These are phyloP conservation scores for Manacus vitellinus DNA, from an alignment of 2,113 vertebrate species.

Conservation along the genomic window DNA sequence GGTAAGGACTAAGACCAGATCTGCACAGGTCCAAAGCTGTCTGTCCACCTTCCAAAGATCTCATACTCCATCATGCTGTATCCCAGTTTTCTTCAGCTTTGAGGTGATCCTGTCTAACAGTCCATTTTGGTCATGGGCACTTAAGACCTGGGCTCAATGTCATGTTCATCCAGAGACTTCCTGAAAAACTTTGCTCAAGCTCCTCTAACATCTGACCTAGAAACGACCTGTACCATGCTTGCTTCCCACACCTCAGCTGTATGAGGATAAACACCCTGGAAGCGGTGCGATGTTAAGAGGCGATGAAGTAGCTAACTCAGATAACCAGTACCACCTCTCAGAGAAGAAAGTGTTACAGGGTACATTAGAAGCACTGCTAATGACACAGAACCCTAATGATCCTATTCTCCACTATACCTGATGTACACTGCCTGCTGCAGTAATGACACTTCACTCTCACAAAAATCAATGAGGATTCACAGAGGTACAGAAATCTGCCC, in stretches of 20 bases:
- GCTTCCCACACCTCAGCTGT: neutral
- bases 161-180: neutral
- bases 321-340: neutral
- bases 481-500: neutral
- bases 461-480: neutral
- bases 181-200: neutral
- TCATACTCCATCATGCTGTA: neutral
- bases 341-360: neutral
- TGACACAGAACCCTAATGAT: neutral
- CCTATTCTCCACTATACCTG: neutral
- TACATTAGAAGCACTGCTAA: neutral
- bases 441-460: neutral
- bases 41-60: neutral
- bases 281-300: neutral
- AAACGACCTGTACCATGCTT: fast-evolving
- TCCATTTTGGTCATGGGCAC: neutral
- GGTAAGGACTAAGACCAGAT: neutral
- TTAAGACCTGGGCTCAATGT: neutral
- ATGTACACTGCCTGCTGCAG: neutral
- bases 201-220: neutral
- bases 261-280: neutral
- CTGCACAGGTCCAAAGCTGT: neutral
- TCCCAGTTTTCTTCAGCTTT: neutral
- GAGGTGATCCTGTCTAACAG: neutral
- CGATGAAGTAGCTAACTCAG: neutral